These are phyloP conservation scores for Scleropages formosus DNA, from an alignment of 2,797 vertebrate species.

Conservation along the genomic window DNA sequence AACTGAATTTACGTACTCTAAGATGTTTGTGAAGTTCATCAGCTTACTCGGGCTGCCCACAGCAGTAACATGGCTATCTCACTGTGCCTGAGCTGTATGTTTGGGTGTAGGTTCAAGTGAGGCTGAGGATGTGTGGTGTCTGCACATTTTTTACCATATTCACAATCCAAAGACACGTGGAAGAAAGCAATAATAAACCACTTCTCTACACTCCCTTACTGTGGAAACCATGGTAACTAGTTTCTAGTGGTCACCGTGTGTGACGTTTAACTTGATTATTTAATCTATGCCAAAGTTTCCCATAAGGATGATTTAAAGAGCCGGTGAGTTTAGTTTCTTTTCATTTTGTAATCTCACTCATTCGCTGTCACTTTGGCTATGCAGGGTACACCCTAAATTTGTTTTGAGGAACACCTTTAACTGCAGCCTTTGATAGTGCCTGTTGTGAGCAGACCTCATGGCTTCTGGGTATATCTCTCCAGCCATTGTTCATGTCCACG, in stretches of 20 bases:
- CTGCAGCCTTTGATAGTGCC: background rate
- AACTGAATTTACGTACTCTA: background rate
- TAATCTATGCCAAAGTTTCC: too few relatives aligned
- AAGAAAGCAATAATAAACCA: too few relatives aligned
- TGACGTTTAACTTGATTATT: too few relatives aligned
- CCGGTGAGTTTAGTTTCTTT: too few relatives aligned
- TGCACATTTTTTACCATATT: too few relatives aligned
- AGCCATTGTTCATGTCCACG: conserved; percentile 96
- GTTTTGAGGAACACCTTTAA: background rate
- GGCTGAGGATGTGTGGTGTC: too few relatives aligned
- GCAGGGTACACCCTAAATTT: background rate
- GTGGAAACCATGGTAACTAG: too few relatives aligned
- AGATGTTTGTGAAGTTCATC: background rate
- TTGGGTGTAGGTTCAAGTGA: background rate
- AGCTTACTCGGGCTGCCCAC: background rate
- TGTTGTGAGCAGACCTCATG: background rate
- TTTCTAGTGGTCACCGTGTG: too few relatives aligned
- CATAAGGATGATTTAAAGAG: too few relatives aligned
- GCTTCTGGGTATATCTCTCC: conserved; percentile 30
- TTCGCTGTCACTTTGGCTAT: background rate
- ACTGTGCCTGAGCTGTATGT: background rate
- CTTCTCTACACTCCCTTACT: too few relatives aligned
- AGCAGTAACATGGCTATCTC: background rate
- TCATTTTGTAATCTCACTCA: too few relatives aligned
- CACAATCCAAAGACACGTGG: too few relatives aligned